These are phyloP conservation scores for Andrena cerasifolii DNA, from an alignment of 1,140 invertebrate genomes.

Conservation along the genomic window DNA sequence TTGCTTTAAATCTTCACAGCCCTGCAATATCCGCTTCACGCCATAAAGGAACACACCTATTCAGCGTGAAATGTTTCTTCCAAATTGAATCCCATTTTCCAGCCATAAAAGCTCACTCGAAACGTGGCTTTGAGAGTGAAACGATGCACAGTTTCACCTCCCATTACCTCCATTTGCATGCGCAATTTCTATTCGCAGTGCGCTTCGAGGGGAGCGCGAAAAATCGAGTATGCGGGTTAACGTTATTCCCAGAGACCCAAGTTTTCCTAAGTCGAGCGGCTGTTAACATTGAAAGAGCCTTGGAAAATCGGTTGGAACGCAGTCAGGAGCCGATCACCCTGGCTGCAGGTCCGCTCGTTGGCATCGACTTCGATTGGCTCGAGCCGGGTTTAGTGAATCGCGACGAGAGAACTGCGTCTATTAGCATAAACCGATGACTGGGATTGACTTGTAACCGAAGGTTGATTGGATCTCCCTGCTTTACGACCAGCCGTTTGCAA, in stretches of 20 bases:
- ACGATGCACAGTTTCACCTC: not conserved
- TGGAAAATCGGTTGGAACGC: not conserved
- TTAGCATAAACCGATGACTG: conserved; percentile 55
- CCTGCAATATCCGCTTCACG: too few species aligned
- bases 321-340: not conserved
- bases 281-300: not conserved
- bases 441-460: conserved; percentile 63
- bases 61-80: not conserved
- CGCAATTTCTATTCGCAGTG: not conserved
- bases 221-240: conserved; percentile 5
- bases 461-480: conserved; percentile 59
- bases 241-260: not conserved
- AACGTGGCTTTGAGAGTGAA: not conserved
- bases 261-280: not conserved
- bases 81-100: not conserved
- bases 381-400: not conserved
- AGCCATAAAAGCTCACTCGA: too few species aligned
- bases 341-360: not conserved
- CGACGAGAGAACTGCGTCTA: conserved; percentile 37
- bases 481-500: conserved; percentile 58
- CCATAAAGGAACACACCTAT: too few species aligned
- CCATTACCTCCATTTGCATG: not conserved
- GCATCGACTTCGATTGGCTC: not conserved
- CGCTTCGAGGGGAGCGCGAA: not conserved
- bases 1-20: too few species aligned